These are phyloP conservation scores for Leptinotarsa defecta DNA, from an alignment of 1,140 invertebrate genomes.

Conservation along the genomic window DNA sequence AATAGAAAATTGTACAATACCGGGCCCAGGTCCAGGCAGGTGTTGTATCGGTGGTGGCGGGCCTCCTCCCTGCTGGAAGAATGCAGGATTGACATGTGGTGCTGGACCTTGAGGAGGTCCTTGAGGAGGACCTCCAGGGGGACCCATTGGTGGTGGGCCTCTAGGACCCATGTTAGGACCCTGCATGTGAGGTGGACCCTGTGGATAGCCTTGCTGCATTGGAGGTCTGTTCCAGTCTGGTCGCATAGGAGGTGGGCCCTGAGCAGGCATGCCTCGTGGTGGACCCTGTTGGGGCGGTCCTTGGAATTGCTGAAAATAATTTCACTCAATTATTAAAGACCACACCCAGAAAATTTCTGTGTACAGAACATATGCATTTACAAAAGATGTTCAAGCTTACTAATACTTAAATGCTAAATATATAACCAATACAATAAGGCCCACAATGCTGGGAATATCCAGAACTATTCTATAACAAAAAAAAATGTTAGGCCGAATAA, in stretches of 20 bases:
- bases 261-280: conserved; percentile 63
- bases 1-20: conserved; percentile 31
- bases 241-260: conserved; percentile 67
- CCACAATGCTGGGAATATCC: too few species aligned
- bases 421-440: too few species aligned
- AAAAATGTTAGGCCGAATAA: too few species aligned
- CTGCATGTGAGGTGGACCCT: conserved; percentile 69
- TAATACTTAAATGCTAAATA: too few species aligned
- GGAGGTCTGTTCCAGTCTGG: conserved; percentile 80
- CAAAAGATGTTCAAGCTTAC: too few species aligned
- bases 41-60: conserved; percentile 67
- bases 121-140: conserved; percentile 66
- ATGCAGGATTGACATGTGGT: conserved; percentile 95
- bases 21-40: conserved; percentile 53
- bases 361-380: too few species aligned
- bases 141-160: conserved; percentile 60
- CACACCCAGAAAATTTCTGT: too few species aligned
- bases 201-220: conserved; percentile 62
- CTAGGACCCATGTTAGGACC: conserved; percentile 65
- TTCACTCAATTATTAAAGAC: not conserved
- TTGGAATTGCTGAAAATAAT: conserved; percentile 50
- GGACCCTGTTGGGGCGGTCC: conserved; percentile 68
- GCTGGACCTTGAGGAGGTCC: conserved; percentile 72
- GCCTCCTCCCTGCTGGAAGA: conserved; percentile 78
- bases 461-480: too few species aligned